Conservation (phyloP, 2,113 vertebrate species). For the Crypturellus undulatus region DNA sequence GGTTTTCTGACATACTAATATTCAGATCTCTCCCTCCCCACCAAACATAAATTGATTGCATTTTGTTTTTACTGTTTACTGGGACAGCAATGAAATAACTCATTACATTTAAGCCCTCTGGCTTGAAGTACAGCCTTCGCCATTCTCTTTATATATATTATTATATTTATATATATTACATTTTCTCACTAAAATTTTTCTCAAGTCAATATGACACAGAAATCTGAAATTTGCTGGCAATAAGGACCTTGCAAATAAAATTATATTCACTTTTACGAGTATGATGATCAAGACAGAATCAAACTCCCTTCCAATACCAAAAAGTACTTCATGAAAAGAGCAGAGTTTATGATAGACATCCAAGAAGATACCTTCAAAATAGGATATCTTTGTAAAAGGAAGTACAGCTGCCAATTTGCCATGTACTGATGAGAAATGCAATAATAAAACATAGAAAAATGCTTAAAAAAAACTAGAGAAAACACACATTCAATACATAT, state of each 20-base stretch:
- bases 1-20: no score
- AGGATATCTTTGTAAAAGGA: not conserved
- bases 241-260: not conserved
- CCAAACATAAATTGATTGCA: no score
- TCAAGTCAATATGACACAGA: no score
- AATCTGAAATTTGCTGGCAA: not conserved
- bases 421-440: not conserved
- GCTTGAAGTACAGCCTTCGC: no score
- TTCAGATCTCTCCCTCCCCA: no score
- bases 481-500: not conserved
- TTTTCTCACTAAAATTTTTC: no score
- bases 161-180: no score
- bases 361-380: not conserved
- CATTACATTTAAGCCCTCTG: no score
- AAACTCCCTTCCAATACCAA: not conserved
- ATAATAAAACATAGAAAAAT: not conserved
- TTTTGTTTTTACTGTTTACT: no score
- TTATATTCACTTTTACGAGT: not conserved
- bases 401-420: not conserved
- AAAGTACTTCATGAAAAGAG: not conserved
- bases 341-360: not conserved
- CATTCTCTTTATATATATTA: no score
- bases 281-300: fast-evolving
- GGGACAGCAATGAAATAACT: no score
- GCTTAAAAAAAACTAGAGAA: not conserved